These are phyloP conservation scores for Sebastes oblongus DNA, from an alignment of 2,797 vertebrate species.

Conservation along the genomic window DNA sequence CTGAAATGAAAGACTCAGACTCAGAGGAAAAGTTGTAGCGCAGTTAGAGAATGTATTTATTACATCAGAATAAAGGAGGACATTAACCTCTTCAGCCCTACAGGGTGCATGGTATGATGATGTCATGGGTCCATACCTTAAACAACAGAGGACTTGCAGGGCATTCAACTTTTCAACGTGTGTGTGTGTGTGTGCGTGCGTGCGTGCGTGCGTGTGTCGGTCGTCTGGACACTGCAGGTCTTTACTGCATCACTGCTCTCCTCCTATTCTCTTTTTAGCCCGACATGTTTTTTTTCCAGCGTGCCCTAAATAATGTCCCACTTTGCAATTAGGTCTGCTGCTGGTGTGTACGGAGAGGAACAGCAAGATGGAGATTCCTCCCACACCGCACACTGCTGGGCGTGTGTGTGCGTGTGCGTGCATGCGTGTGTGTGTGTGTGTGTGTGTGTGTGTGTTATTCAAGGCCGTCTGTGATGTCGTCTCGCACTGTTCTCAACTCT, in stretches of 20 bases:
- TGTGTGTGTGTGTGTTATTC: background rate
- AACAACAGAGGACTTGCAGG: background rate
- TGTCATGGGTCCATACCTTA: background rate
- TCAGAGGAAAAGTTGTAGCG: background rate
- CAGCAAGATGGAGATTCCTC: slow-evolving; percentile 13
- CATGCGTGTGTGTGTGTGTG: background rate
- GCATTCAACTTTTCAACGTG: too few relatives aligned
- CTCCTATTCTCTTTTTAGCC: slow-evolving; percentile 56
- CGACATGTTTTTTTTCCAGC: slow-evolving; percentile 20
- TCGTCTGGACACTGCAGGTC: slow-evolving; percentile 23
- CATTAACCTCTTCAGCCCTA: background rate
- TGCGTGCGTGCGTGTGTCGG: background rate
- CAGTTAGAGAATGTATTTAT: background rate
- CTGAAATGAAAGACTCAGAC: background rate
- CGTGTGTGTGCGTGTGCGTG: slow-evolving; percentile 5
- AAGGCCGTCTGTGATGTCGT: too few relatives aligned
- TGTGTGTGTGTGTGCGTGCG: too few relatives aligned
- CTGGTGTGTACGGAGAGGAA: slow-evolving; percentile 19
- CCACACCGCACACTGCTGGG: slow-evolving; percentile 1
- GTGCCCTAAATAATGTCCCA: slow-evolving; percentile 76
- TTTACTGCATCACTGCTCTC: slow-evolving; percentile 15
- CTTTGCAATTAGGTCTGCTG: slow-evolving; percentile 71
- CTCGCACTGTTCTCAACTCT: slow-evolving; percentile 2
- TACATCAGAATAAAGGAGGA: background rate
- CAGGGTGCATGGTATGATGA: background rate